These are phyloP conservation scores for Paradoxurus hermaphroditus DNA, from an alignment of 2,113 vertebrate species.

Conservation along the genomic window DNA sequence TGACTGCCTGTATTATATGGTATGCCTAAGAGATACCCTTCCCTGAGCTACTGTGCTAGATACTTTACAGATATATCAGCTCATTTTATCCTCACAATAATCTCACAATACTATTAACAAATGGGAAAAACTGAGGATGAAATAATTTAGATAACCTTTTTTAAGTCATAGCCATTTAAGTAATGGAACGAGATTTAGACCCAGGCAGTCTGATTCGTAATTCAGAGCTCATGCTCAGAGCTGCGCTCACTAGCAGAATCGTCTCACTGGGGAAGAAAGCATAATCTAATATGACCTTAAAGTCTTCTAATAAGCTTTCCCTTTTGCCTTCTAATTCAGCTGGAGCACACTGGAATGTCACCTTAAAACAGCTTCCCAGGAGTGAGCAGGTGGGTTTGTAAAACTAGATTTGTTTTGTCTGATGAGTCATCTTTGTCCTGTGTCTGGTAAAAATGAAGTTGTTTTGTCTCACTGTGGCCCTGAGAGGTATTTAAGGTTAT, in stretches of 20 bases:
- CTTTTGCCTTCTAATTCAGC: not conserved
- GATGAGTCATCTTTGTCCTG: constrained; percentile 70
- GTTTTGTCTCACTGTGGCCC: constrained; percentile 71
- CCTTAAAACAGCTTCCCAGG: not conserved
- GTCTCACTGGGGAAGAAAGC: too few species aligned
- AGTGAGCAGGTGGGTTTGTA: constrained; percentile 31
- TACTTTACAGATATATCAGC: not conserved
- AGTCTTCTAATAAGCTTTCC: not conserved
- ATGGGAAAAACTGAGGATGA: not conserved
- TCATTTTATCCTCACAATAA: not conserved
- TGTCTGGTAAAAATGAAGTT: constrained; percentile 66
- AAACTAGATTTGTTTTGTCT: constrained; percentile 66
- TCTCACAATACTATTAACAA: not conserved
- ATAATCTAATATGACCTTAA: too few species aligned
- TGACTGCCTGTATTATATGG: too few species aligned
- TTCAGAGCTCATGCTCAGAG: not conserved
- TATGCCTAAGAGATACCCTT: not conserved
- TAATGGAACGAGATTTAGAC: not conserved
- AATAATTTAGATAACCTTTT: not conserved
- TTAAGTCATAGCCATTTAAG: not conserved
- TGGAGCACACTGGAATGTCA: not conserved
- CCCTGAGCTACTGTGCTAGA: not conserved
- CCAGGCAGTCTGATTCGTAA: not conserved
- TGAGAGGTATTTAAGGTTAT: constrained; percentile 63
- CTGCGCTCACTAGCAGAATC: not conserved